A percentile compares a stretch with the other conserved stretches of the same genome.
Evolutionary conservation across 2,113 vertebrate genomes (phyloP).

Genomic region (Spilogale gracilis): DNA sequence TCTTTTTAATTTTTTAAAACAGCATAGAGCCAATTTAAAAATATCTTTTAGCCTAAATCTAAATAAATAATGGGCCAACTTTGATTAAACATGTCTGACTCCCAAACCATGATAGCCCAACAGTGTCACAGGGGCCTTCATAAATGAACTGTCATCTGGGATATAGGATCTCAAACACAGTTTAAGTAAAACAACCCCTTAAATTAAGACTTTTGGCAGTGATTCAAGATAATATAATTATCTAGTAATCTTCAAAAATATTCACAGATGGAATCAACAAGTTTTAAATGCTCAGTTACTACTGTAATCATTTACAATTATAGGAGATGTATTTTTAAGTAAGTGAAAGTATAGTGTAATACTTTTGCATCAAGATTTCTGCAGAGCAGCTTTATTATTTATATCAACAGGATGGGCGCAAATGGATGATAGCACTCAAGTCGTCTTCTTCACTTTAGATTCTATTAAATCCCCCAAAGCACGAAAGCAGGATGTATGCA

Average conservation of each 20-base stretch:
- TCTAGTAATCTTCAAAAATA: conserved; percentile 45
- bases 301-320: not conserved
- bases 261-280: not conserved
- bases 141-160: conserved; percentile 67
- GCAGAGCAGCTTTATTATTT: not conserved
- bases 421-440: not conserved
- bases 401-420: not conserved
- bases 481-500: not conserved
- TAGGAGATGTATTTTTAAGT: conserved; percentile 7
- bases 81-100: conserved; percentile 70
- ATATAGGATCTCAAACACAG: conserved; percentile 58
- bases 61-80: conserved; percentile 75
- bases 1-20: conserved; percentile 60
- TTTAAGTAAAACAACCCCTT: conserved; percentile 61
- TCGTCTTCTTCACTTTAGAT: not conserved
- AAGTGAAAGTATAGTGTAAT: not conserved
- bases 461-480: not conserved
- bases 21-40: conserved; percentile 70
- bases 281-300: not conserved
- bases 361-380: not conserved
- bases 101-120: conserved; percentile 1
- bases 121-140: conserved; percentile 40
- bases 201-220: conserved; percentile 67
- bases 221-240: conserved; percentile 64
- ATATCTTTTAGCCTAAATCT: conserved; percentile 69